Base-by-base conservation (phyloP, 2,113 vertebrate species). In the Bagarius yarrelli region DNA sequence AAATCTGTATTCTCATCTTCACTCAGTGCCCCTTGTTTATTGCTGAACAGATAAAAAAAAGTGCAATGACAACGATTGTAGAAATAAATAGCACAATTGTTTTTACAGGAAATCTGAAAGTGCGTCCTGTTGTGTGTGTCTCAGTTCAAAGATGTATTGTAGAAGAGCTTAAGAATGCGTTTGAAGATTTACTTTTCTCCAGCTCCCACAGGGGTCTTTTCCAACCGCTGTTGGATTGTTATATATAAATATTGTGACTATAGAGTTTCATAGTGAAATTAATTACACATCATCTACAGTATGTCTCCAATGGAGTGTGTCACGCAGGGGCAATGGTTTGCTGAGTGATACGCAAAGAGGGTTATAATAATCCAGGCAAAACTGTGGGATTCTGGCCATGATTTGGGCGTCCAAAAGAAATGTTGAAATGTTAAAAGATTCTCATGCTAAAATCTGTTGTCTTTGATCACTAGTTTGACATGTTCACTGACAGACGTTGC, bases 121-220 rank as follows among this genome's bases (percentile, higher is more conserved):
- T 66, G 30, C 40, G 57, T 64, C 79, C 36, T 78, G 36, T 66
- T 52, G 63, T 72, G 80, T 80, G 61, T 84, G 59, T 66, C 76
- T 36, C 25, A 40, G 66, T 34, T 61, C 79, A 78, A 57, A 60
- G 81, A 78, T 73, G 83, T 59, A 79, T 83, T 79, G 87, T 84
- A 87, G 89, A 79, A 92, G 86, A 27, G 57, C 80, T 85, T 67
- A 83, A 90, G 91, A 92, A 93, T 93, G 89, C 86, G 76, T 93
- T 91, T 92, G 91, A 92, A 91, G 27, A 66, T 55, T 70, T 71
- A 73, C 36, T n/a, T 76, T 40, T 76, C 83, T 36, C 34, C 59
- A 18, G 34, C 14, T 16, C 53, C 36, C 3, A 3, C 3, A 18
- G 16, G 11, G 52, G 25, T 6, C 4, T 6, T 47, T 12, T 15